Percentiles rank a stretch among this genome's conserved stretches.
phyloP scores from a whole-genome alignment of 2,888 invertebrate genomes.

The Patella caerulea region DNA sequence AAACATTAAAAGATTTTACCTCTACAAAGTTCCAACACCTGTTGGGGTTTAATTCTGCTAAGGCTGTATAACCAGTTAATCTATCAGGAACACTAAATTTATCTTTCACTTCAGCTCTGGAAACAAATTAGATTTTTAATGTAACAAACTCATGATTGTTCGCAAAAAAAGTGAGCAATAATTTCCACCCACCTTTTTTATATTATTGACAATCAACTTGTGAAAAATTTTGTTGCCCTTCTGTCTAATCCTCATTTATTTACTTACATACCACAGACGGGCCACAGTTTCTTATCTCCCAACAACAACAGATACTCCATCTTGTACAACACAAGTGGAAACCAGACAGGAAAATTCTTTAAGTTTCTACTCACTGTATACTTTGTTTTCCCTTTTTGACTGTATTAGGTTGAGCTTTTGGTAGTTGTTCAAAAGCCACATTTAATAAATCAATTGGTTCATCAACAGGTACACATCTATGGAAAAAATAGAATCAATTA shows the following conservation, averaged over 20 bases:
- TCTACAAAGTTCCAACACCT: constrained; percentile 88
- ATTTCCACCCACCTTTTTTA: too few species aligned
- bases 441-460: constrained; percentile 92
- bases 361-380: too few species aligned
- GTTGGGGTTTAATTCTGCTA: constrained; percentile 79
- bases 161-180: too few species aligned
- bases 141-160: too few species aligned
- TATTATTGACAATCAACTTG: too few species aligned
- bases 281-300: too few species aligned
- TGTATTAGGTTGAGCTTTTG: constrained; percentile 20
- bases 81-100: constrained; percentile 80
- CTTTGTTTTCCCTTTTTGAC: background rate
- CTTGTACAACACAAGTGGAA: too few species aligned
- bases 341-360: too few species aligned
- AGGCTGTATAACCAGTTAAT: constrained; percentile 82
- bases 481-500: constrained; percentile 22
- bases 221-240: too few species aligned
- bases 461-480: constrained; percentile 68
- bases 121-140: background rate
- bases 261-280: too few species aligned
- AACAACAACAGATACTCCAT: too few species aligned
- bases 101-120: background rate
- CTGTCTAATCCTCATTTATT: too few species aligned
- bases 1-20: constrained; percentile 67
- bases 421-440: constrained; percentile 83